Evolutionary conservation across 2,888 invertebrate genomes (phyloP), one percentile per base, ranked within the genome.

Genomic region (Peribatodes rhomboidaria): DNA sequence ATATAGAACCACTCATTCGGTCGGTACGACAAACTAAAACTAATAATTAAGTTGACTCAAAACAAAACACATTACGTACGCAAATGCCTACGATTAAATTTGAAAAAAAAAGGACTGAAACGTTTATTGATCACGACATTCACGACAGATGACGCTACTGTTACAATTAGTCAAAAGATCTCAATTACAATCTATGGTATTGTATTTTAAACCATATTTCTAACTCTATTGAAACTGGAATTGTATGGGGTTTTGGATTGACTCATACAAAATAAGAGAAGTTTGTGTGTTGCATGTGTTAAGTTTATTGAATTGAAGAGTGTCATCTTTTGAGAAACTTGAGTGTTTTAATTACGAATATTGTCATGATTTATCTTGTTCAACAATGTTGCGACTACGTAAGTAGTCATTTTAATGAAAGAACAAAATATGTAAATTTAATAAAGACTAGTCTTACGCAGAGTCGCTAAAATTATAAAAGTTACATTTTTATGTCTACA

Each of bases 101-200:
- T 60, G 60, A 67, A 78, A 75, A 77, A 82, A 63, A 66, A 75
- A 76, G 61, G n/a, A 44, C 46, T 47, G 1, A 11, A 78, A 82
- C 76, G 69, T 78, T 83, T 79, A 83, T 82, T 82, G 79, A 83
- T 80, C 76, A 73, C 79, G 80, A 82, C 83, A 82, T 83, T 80
- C 76, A 73, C 79, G 80, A 82, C 83, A 82, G 80, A 80, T 81
- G 85, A 82, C 77, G 80, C 80, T 82, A 79, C 81, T 44, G 35
- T 35, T 10, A 10, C 0, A n/a, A 11, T n/a, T 9, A 50, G 14
- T 74, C 9, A 61, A 53, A 63, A 67, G 6, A 20, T 10, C 37
- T 0, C 49, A 56, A 42, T 10, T 37, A 9, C 20, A 49, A 46
- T 27, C 4, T n/a, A 7, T 35, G 22, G 4, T 14, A 27, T 16